Conservation (phyloP, 2,113 vertebrate species). For the Fulmarus glacialis region DNA sequence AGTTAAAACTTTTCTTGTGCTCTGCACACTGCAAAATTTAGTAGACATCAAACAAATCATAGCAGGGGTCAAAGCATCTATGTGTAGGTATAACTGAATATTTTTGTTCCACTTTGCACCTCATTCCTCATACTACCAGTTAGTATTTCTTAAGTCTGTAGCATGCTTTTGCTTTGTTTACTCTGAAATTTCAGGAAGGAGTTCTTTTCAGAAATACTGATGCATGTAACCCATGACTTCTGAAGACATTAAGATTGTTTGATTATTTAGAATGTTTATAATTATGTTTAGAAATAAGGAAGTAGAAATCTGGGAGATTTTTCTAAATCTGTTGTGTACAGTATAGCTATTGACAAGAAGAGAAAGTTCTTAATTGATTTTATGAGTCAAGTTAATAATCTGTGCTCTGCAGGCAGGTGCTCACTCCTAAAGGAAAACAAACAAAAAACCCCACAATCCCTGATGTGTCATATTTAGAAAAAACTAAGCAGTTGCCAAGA, state of each 20-base stretch:
- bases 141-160: neutral
- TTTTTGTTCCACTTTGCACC: neutral
- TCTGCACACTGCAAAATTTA: neutral
- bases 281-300: neutral
- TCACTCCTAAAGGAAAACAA: neutral
- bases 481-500: neutral
- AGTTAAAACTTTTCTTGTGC: neutral
- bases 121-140: neutral
- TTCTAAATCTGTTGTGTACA: neutral
- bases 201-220: neutral
- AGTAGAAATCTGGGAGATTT: neutral
- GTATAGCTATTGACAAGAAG: conserved; percentile 10
- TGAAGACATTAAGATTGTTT: neutral
- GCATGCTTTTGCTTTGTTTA: neutral
- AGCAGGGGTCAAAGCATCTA: neutral
- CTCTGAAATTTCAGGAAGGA: neutral
- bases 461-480: neutral
- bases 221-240: neutral
- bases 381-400: conserved; percentile 33
- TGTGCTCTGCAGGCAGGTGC: neutral
- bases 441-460: neutral
- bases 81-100: neutral
- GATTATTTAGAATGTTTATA: neutral
- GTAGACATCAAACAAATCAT: neutral
- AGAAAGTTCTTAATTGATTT: conserved; percentile 56